phyloP scores from a whole-genome alignment of 2,888 invertebrate genomes.

The Cybosia mesomella region DNA sequence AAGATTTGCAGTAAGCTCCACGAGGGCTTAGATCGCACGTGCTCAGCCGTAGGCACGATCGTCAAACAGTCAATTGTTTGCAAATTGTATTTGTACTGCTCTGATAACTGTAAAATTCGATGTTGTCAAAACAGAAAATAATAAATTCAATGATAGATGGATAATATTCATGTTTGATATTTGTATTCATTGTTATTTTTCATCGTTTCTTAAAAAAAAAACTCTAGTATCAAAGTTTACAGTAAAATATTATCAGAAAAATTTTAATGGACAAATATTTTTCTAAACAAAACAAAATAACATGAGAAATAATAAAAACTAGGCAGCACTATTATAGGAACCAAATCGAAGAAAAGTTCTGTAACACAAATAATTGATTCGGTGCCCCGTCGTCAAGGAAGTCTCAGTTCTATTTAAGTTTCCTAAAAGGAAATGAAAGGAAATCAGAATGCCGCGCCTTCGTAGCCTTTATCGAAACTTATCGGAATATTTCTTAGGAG shows the following conservation, averaged over 20 bases:
- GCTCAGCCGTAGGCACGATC: slow-evolving; percentile 69
- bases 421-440: slow-evolving; percentile 87
- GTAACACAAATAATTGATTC: slow-evolving; percentile 86
- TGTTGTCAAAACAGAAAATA: too few species aligned
- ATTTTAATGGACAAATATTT: slow-evolving; percentile 44
- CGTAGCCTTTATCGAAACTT: slow-evolving; percentile 82
- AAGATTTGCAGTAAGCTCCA: slow-evolving; percentile 66
- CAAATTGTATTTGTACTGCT: slow-evolving; percentile 59
- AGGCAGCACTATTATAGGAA: slow-evolving; percentile 64
- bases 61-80: slow-evolving; percentile 70
- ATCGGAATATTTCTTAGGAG: slow-evolving; percentile 77
- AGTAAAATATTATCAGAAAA: slow-evolving; percentile 41
- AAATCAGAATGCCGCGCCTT: slow-evolving; percentile 80
- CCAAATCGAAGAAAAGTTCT: slow-evolving; percentile 77
- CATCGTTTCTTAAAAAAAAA: too few species aligned
- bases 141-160: slow-evolving; percentile 13
- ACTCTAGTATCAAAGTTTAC: slow-evolving; percentile 32
- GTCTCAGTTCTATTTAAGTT: slow-evolving; percentile 86
- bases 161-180: slow-evolving; percentile 14
- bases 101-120: slow-evolving; percentile 41
- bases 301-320: slow-evolving; percentile 67
- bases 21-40: slow-evolving; percentile 66
- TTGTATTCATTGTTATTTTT: slow-evolving; percentile 21
- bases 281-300: slow-evolving; percentile 55
- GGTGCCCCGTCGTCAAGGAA: slow-evolving; percentile 81